Conservation (phyloP, 1,140 invertebrate genomes). For the Stenopsyche tienmushanensis region DNA sequence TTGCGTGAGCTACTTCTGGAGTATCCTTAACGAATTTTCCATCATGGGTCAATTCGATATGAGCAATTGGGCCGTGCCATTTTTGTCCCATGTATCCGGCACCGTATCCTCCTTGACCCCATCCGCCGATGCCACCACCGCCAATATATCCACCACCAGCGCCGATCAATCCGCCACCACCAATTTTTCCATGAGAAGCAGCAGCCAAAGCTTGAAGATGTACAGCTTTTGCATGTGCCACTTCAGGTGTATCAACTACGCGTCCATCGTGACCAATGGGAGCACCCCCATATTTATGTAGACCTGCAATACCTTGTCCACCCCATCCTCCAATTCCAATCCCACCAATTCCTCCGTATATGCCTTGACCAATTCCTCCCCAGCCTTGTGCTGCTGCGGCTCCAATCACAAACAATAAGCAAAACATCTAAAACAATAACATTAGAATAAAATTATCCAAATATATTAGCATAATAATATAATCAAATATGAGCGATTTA, state of each 20-base stretch:
- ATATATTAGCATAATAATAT: not conserved
- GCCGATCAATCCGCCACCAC: slow-evolving; percentile 46
- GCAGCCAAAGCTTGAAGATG: slow-evolving; percentile 44
- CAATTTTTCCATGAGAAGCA: slow-evolving; percentile 45
- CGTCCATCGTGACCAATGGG: slow-evolving; percentile 34
- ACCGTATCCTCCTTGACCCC: slow-evolving; percentile 42
- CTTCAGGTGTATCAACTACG: slow-evolving; percentile 55
- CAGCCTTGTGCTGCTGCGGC: not conserved
- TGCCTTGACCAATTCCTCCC: slow-evolving; percentile 22
- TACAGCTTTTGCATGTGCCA: slow-evolving; percentile 52
- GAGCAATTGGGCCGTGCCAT: slow-evolving; percentile 44
- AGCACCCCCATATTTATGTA: slow-evolving; percentile 28
- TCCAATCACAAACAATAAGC: slow-evolving; percentile 1
- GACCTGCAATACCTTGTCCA: slow-evolving; percentile 14
- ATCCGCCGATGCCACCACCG: slow-evolving; percentile 55
- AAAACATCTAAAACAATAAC: not conserved
- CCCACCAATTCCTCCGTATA: slow-evolving; percentile 19
- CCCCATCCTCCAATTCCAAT: slow-evolving; percentile 16
- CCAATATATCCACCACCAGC: slow-evolving; percentile 42
- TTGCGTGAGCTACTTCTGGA: slow-evolving; percentile 54
- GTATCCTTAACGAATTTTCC: slow-evolving; percentile 56
- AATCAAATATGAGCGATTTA: not conserved
- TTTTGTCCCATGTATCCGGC: slow-evolving; percentile 14
- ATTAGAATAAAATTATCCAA: no score
- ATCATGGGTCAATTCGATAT: slow-evolving; percentile 56